Percentiles rank a stretch among this genome's conserved stretches.
Evolutionary conservation across 2,113 vertebrate species (phyloP).

Genomic region (Hymenochirus boettgeri): DNA sequence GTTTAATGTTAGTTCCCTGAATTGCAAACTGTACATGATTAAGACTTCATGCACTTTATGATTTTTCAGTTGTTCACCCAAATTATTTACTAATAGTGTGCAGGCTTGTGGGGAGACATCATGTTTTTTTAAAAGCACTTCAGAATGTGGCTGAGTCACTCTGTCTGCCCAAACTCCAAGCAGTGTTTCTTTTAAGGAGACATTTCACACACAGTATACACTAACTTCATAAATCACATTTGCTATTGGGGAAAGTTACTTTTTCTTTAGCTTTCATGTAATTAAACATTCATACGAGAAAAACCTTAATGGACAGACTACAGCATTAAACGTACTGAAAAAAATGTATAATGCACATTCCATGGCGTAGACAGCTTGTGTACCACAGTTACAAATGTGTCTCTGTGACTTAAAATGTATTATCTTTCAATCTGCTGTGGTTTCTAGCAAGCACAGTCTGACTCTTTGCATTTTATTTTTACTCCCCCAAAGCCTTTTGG

Average conservation of each 20-base stretch:
- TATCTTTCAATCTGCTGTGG: conserved; percentile 36
- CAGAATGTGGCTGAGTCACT: conserved; percentile 31
- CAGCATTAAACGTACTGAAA: conserved; percentile 8
- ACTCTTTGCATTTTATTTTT: conserved; percentile 24
- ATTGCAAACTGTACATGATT: conserved; percentile 9
- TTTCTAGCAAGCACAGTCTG: conserved; percentile 20
- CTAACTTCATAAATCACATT: conserved; percentile 41
- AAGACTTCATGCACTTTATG: conserved; percentile 9
- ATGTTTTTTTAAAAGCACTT: conserved; percentile 30
- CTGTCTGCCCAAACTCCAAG: conserved; percentile 35
- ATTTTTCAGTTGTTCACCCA: conserved; percentile 33
- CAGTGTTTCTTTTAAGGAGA: conserved; percentile 37
- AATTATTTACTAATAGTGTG: conserved; percentile 2
- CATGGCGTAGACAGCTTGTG: conserved; percentile 29
- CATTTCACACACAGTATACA: conserved; percentile 35
- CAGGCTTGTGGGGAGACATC: conserved; percentile 13
- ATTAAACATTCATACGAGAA: conserved; percentile 42
- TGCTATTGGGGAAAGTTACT: conserved; percentile 26
- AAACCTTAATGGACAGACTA: conserved; percentile 36
- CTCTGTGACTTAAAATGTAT: conserved; percentile 32
- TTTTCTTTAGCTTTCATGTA: conserved; percentile 27
- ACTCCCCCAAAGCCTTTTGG: conserved; percentile 8
- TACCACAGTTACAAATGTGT: conserved; percentile 22
- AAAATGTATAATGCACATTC: conserved; percentile 33
- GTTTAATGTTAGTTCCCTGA: no score